Conservation (phyloP, 1,140 invertebrate genomes). For the Nomia melanderi region DNA sequence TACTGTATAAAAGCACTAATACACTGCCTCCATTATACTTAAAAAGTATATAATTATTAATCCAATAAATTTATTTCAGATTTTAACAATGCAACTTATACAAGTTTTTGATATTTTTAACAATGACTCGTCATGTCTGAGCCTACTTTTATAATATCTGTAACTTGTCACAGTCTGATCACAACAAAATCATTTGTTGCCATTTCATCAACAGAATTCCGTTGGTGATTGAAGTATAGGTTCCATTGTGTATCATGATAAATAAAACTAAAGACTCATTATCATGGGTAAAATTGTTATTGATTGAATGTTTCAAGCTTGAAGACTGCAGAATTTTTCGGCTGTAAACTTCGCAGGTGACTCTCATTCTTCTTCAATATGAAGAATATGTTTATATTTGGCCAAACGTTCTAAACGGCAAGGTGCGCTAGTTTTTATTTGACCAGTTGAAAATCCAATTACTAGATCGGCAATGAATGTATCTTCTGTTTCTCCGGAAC, state of each 20-base stretch:
- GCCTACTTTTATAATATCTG: not conserved
- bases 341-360: slow-evolving; percentile 95
- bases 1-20: not conserved
- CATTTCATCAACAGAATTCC: slow-evolving; percentile 6
- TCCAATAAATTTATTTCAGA: too few relatives aligned
- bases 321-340: slow-evolving; percentile 94
- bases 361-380: slow-evolving; percentile 99
- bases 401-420: slow-evolving; percentile 98
- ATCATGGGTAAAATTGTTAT: too few relatives aligned
- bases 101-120: not conserved
- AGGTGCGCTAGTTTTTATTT: slow-evolving; percentile 99
- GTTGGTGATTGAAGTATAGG: not conserved
- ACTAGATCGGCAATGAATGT: slow-evolving; percentile 99
- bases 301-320: slow-evolving; percentile 67
- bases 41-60: slow-evolving; percentile 7
- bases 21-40: not conserved
- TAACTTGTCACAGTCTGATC: not conserved
- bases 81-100: too few relatives aligned
- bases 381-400: slow-evolving; percentile 99
- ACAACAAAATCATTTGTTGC: not conserved
- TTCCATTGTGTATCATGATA: not conserved
- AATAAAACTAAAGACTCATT: slow-evolving; percentile 20
- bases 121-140: not conserved
- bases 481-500: slow-evolving; percentile 99
- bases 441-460: slow-evolving; percentile 97